Base-by-base conservation (phyloP, 30 jellyfish, hydroid and myxozoan species). In the Chrysaora quinquecirrha region DNA sequence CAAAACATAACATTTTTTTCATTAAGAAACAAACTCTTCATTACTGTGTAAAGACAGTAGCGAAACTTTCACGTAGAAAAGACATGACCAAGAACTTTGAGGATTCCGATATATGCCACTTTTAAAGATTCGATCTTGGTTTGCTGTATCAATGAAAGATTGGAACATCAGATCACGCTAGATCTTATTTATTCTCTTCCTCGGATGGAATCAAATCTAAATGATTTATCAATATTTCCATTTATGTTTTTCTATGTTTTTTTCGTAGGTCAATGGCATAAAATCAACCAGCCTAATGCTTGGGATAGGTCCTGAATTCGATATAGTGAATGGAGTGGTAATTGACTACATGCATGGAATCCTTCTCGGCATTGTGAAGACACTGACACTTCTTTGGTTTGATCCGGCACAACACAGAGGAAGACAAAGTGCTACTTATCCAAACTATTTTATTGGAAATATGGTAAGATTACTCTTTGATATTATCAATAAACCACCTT, bases 301-400 rank as follows among this genome's bases (percentile, higher is more conserved):
- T 34, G 82, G 34, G 7, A 7, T 70, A 34, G 76, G 28, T 31
- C 78, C 76, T 4, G 76, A 30, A 2, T 73, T 43, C 20, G 81
- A 73, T 28, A 11, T 73, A 6, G 49, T 73, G 22, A 50, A 73
- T 11, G 86, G 86, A 3, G 63, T 73, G 30, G 80, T 43, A 52
- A 22, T n/a, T n/a, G n/a, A n/a, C n/a, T n/a, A n/a, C n/a, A n/a
- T n/a, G n/a, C n/a, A n/a, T n/a, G n/a, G n/a, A 1, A 33, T 70
- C 14, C 29, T 70, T 1, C 49, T 76, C 3, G 88, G 88, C 28
- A 30, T 76, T 29, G 88, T 76, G 24, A 76, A 56, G 69, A 76
- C 70, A 32, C 3, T 76, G 83, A 54, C 54, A 21, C 71, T 43
- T 25, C 43, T 76, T 47, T 76, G 88, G 88, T 76, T 76, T 50